Base-by-base conservation (phyloP, 1,140 invertebrate genomes). In the Papilio xuthus region DNA sequence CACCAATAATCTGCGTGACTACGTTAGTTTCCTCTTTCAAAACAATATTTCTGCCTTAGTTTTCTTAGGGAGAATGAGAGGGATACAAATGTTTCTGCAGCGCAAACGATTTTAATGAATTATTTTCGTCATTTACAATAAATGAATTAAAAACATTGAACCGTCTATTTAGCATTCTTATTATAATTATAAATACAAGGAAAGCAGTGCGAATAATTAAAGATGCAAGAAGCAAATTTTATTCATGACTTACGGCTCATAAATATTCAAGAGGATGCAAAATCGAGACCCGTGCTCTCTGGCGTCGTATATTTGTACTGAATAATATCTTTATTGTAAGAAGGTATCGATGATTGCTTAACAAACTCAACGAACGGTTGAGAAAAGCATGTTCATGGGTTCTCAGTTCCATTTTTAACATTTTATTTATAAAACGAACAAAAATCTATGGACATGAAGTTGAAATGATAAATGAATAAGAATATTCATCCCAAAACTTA, bases 161-260 rank as follows among this genome's bases (percentile, higher is more conserved):
- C 60, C 56, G 20, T 26, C 60, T 67, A 67, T 15, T 60, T 67
- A 67, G 60, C 12, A 67, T 67, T 28, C 60, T 63, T 67, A 60
- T 60, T 60, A 67, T 23, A 60, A 60, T 26, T 60, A 67, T 28
- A 67, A 67, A 67, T 32, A 67, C 60, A 67, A 67, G 60, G 4
- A 63, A 63, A 63, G 60, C 60, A 60, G 56, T 60, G 26, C 4
- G 26, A 28, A 67, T 67, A 67, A 67, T 67, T 67, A 67, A 67
- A 67, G 60, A 67, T 67, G 60, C 60, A 67, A 67, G 60, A 26
- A 32, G 60, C 60, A 67, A 67, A 67, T 67, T 28, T 67, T 67
- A 67, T 67, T 67, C 60, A 67, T 67, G 60, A 67, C 60, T 67
- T 67, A 28, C 23, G 8, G 10, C 44, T 60, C 60, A 67, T 67